Evolutionary conservation across 2,113 vertebrate genomes (phyloP).

Genomic region (Gopherus flavomarginatus): DNA sequence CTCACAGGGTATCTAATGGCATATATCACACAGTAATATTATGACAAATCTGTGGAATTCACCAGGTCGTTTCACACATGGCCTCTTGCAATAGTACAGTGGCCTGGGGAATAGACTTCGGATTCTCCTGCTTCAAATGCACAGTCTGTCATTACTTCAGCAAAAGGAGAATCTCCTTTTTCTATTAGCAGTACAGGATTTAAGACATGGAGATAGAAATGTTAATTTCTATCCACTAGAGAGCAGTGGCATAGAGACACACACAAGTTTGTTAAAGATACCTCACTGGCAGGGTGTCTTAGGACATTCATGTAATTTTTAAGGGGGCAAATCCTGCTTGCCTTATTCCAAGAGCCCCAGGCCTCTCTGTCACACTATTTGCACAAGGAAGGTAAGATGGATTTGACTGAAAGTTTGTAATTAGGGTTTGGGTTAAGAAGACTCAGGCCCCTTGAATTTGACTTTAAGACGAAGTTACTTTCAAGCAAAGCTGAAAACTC

Average conservation of each 20-base stretch:
- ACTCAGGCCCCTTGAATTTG: not conserved
- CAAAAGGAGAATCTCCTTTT: not conserved
- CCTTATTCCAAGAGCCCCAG: not conserved
- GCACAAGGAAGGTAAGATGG: not conserved
- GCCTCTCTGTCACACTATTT: not conserved
- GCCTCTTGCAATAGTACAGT: not conserved
- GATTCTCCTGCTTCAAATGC: not conserved
- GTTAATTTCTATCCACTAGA: not conserved
- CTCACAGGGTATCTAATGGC: not conserved
- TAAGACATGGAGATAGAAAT: not conserved
- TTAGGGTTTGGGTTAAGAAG: not conserved
- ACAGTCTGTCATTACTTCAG: not conserved
- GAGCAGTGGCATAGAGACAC: not conserved
- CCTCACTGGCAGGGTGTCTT: not conserved
- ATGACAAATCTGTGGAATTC: not conserved
- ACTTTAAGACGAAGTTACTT: not conserved
- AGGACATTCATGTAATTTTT: rapidly evolving
- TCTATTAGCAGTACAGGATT: not conserved
- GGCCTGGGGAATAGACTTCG: not conserved
- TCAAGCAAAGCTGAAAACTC: not conserved
- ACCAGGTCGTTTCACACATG: not conserved
- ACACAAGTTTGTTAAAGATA: not conserved
- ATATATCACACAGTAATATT: not conserved
- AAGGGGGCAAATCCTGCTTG: not conserved
- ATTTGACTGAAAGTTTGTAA: rapidly evolving